Evolutionary conservation across 2,888 invertebrate genomes (phyloP).

Genomic region (Tetheella fluctuosa): DNA sequence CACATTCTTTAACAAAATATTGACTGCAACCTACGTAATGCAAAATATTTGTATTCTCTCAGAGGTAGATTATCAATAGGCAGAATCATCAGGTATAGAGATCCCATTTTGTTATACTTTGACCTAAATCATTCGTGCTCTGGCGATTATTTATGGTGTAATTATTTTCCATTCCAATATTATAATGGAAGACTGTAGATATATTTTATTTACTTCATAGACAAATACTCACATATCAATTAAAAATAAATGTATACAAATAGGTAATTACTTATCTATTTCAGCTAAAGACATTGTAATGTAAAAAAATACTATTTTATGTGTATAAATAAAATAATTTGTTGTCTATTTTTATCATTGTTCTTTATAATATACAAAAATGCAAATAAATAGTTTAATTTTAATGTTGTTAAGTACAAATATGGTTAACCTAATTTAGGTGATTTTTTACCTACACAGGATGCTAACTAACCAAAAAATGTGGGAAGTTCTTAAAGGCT

Average conservation of each 20-base stretch:
- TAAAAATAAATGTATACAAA: constrained; percentile 26
- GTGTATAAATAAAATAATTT: constrained; percentile 35
- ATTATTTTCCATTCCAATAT: constrained; percentile 16
- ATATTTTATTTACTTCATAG: constrained; percentile 25
- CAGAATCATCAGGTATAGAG: too few relatives aligned
- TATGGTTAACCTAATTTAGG: too few relatives aligned
- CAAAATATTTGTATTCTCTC: too few relatives aligned
- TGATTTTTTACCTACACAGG: too few relatives aligned
- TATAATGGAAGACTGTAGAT: background rate
- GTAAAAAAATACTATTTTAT: too few relatives aligned
- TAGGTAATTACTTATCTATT: constrained; percentile 20
- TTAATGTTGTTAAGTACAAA: background rate
- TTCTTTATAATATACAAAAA: background rate
- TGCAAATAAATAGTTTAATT: background rate
- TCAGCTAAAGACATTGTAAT: constrained; percentile 31
- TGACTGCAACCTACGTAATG: too few relatives aligned
- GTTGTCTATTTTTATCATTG: constrained; percentile 53
- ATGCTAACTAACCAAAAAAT: too few relatives aligned
- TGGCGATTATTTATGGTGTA: background rate
- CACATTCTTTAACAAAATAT: too few relatives aligned
- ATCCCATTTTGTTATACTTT: too few relatives aligned
- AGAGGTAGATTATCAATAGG: too few relatives aligned
- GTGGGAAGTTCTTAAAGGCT: too few relatives aligned
- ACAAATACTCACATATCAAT: constrained; percentile 63
- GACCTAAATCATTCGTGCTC: too few relatives aligned